A percentile compares a stretch with the other conserved stretches of the same genome.
Evolutionary conservation across 2,797 vertebrate species (phyloP).

Genomic region (Periophthalmus magnuspinnatus): DNA sequence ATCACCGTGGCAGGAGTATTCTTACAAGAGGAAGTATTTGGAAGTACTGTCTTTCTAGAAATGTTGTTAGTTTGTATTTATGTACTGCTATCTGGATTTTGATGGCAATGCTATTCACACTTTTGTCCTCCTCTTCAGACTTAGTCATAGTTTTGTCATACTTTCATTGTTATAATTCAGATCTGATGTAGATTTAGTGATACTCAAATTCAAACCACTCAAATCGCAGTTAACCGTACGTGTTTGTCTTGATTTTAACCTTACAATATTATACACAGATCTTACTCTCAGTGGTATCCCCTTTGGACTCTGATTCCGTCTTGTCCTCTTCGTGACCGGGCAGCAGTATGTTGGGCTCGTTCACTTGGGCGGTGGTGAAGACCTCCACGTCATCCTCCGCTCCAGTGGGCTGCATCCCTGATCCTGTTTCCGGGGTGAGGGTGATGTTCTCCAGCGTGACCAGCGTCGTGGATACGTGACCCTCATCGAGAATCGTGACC

Average conservation of each 20-base stretch:
- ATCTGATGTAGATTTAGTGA: no score
- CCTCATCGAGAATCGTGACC: neutral
- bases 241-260: neutral
- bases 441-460: neutral
- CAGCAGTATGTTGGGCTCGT: accelerated
- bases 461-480: accelerated
- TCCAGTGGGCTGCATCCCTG: slow-evolving; percentile 25
- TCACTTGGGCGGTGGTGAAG: neutral
- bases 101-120: neutral
- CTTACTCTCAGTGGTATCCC: slow-evolving; percentile 23
- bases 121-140: neutral
- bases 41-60: neutral
- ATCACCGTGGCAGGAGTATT: neutral
- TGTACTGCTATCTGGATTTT: no score
- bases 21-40: neutral
- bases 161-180: neutral
- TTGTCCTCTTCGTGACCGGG: neutral
- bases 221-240: neutral
- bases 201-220: neutral
- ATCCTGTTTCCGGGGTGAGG: slow-evolving; percentile 31
- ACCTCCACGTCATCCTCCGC: neutral
- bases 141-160: neutral
- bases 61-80: no score
- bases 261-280: neutral
- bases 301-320: accelerated